Conservation (phyloP, 1,140 invertebrate species). For the Drusus annulatus region DNA sequence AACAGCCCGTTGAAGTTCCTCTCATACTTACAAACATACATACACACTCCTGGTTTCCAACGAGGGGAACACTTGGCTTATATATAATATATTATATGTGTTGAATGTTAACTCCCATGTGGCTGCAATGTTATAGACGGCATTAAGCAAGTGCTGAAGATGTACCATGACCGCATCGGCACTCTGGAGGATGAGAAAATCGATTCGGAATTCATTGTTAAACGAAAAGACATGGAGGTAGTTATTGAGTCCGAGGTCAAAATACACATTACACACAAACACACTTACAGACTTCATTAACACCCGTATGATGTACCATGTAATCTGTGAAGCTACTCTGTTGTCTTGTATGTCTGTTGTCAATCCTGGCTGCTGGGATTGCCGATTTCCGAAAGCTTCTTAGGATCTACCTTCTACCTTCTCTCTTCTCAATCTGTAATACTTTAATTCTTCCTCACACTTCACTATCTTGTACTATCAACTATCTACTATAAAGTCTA, state of each 20-base stretch:
- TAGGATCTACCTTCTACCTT: slow-evolving; percentile 28
- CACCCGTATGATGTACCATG: slow-evolving; percentile 34
- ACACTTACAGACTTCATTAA: slow-evolving; percentile 60
- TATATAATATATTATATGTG: too few relatives aligned
- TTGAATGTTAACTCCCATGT: slow-evolving; percentile 44
- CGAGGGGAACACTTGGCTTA: too few relatives aligned
- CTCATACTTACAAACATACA: too few relatives aligned
- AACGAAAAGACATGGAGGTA: slow-evolving; percentile 98
- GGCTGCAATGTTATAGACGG: slow-evolving; percentile 73
- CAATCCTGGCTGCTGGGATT: slow-evolving; percentile 28
- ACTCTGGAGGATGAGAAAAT: slow-evolving; percentile 96
- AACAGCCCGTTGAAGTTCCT: too few relatives aligned
- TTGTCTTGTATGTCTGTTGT: slow-evolving; percentile 44
- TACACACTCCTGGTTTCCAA: too few relatives aligned
- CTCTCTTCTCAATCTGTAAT: slow-evolving; percentile 5
- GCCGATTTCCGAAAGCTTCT: slow-evolving; percentile 28
- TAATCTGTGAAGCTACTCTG: slow-evolving; percentile 30
- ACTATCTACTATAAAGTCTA: slow-evolving; percentile 3
- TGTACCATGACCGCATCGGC: slow-evolving; percentile 90
- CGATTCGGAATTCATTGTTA: slow-evolving; percentile 98
- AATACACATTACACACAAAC: slow-evolving; percentile 24
- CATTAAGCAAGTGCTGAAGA: slow-evolving; percentile 86
- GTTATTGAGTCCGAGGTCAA: slow-evolving; percentile 44
- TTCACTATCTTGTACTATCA: background rate
- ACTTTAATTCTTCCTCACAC: background rate